phyloP scores from a whole-genome alignment of 2,113 vertebrate genomes.

The Poeciliopsis retropinna region DNA sequence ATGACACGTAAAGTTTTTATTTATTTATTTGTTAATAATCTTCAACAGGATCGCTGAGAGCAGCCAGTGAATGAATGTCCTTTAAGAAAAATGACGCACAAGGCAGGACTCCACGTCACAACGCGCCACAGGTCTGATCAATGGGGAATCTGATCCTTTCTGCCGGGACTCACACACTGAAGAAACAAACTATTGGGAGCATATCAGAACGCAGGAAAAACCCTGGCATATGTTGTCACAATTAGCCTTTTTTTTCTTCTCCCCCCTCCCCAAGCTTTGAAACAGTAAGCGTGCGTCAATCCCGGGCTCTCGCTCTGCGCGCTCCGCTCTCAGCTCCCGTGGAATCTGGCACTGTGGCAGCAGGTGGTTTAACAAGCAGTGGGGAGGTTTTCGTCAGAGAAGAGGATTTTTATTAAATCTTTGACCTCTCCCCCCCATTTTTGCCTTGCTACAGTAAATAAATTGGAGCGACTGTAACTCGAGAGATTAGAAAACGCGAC shows the following conservation, averaged over 20 bases:
- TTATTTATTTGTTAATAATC: too few species aligned
- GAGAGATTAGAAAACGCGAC: neutral
- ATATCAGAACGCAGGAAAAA: neutral
- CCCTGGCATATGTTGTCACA: neutral
- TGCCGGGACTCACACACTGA: neutral
- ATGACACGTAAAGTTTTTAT: too few species aligned
- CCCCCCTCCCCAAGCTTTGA: neutral
- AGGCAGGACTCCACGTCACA: neutral
- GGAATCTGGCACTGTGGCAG: neutral
- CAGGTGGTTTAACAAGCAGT: neutral
- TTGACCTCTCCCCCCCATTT: too few species aligned
- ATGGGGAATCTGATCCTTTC: neutral
- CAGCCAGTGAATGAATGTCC: too few species aligned
- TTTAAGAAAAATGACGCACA: too few species aligned
- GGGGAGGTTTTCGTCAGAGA: neutral
- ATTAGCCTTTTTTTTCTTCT: too few species aligned
- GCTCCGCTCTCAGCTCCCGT: neutral
- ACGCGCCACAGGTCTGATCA: neutral
- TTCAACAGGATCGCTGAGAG: too few species aligned
- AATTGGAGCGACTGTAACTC: constrained; percentile 5
- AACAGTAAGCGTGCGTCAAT: neutral
- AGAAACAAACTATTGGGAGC: neutral
- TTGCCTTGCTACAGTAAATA: neutral
- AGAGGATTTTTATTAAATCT: neutral
- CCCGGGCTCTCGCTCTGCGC: neutral